Evolutionary conservation across 2,888 invertebrate genomes (phyloP), one percentile per base, ranked within the genome.

Genomic region (Cantharis nigra): DNA sequence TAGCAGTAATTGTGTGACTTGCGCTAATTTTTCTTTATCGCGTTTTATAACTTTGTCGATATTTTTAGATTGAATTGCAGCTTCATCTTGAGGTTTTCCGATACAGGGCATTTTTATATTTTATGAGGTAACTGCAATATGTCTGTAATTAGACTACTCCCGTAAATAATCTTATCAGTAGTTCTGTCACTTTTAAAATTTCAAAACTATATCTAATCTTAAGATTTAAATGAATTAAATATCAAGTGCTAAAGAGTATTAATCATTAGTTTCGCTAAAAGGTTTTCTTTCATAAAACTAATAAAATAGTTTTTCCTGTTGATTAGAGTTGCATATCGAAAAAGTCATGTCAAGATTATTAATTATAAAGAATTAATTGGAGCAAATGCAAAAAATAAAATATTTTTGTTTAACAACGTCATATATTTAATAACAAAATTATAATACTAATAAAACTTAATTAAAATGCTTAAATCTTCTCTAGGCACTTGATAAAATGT

Each of bases 1-100:
- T 0, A 94, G 85, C 63, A 94, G 86, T 10, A 94, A 87, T 87
- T 93, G 74, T 63, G 71, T 67, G 18, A 79, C 62, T 13, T 26
- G 18, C 92, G 62, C 90, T 90, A 20, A 91, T 90, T 70, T 85
- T 81, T 10, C 81, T 72, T 79, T 86, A 84, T 72, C 83, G 79
- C 77, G 82, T 83, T 9, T 83, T 83, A 81, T 72, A 72, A 82
- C 76, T 30, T 79, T 74, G 18, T 82, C 80, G n/a, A 83, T 77
- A 76, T 80, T 63, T 64, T 77, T 70, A 0, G 83, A 83, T 23
- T 9, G 74, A 13, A 33, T 14, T 62, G 28, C 65, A 33, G 49
- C 72, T 64, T 67, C 69, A 62, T 69, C 49, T 3, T 18, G 13
- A 16, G 74, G 14, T 30, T 69, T 74, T n/a, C 64, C 26, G 18